Base-by-base conservation (phyloP, 2,113 vertebrate genomes). In the Aplodontia rufa region DNA sequence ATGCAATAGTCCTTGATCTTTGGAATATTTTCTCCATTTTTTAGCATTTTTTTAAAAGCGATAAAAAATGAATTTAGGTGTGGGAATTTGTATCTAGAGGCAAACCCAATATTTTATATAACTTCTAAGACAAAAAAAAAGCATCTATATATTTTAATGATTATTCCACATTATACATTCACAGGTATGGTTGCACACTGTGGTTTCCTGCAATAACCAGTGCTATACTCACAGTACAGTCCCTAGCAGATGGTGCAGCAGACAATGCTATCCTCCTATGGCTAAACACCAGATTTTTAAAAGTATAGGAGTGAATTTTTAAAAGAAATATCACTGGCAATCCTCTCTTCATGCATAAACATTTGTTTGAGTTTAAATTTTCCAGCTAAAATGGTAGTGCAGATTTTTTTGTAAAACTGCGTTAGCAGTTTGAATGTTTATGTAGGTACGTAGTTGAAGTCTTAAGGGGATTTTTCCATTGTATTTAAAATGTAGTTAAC, bases 331-430 rank as follows among this genome's bases (percentile, higher is more conserved):
- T 80, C 87, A 94, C 53, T 85, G 53, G 20, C 4, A 91, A 88
- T 45, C 13, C 28, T 87, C 37, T 82, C 19, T 92, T 93, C 32
- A 86, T 79, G 22, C 14, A 90, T 93, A 95, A 94, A 87, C 45
- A 96, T 92, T 91, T 84, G 71, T 47, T 30, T 81, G 35, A 93
- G 32, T 82, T 95, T 92, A 94, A 95, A 87, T 95, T 64, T 90
- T 32, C 66, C 49, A 58, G 20, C 76, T 85, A 87, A 96, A 91
- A 95, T 87, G 32, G 51, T 35, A 86, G 30, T 78, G 37, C 4
- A 53, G 5, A 10, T 60, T 60, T 60, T 58, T 69, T 84, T 35
- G 12, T 81, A 82, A 92, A 91, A 87, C 13, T 58, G 24, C 45
- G 20, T 80, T 86, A 58, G 24, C 26, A 82, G 47, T 79, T 86